A percentile compares a stretch with the other conserved stretches of the same genome.
These are phyloP conservation scores for Amazona guildingii DNA, from an alignment of 2,113 vertebrate species.

Conservation along the genomic window DNA sequence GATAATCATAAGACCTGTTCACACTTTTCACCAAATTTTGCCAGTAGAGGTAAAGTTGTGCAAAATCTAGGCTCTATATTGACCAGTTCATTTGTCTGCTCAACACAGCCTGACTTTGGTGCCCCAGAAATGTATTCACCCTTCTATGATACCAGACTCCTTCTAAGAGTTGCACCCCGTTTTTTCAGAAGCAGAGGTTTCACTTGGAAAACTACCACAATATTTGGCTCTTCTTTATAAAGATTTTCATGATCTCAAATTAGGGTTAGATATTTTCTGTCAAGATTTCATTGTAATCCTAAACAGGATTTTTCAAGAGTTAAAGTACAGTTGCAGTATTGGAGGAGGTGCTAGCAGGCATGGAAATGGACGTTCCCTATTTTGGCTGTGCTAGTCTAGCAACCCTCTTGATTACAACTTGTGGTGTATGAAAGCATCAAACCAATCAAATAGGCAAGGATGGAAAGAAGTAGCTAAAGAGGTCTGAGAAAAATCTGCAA, in stretches of 20 bases:
- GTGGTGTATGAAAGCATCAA: not conserved
- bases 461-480: not conserved
- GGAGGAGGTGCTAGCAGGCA: not conserved
- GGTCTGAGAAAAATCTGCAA: constrained; percentile 12
- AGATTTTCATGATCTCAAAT: not conserved
- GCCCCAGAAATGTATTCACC: not conserved
- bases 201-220: not conserved
- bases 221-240: not conserved
- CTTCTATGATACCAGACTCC: not conserved
- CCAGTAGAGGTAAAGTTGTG: not conserved
- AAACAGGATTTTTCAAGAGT: not conserved
- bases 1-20: not conserved
- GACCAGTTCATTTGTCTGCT: not conserved
- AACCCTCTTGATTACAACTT: not conserved
- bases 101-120: not conserved
- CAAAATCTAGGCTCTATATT: not conserved
- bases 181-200: not conserved
- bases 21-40: not conserved
- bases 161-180: not conserved
- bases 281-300: not conserved
- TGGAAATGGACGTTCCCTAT: not conserved
- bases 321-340: not conserved
- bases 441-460: not conserved
- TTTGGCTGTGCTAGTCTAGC: not conserved
- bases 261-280: not conserved